A percentile compares a stretch with the other conserved stretches of the same genome.
phyloP scores from a whole-genome alignment of 2,113 vertebrate genomes.

The Ailurus styani region DNA sequence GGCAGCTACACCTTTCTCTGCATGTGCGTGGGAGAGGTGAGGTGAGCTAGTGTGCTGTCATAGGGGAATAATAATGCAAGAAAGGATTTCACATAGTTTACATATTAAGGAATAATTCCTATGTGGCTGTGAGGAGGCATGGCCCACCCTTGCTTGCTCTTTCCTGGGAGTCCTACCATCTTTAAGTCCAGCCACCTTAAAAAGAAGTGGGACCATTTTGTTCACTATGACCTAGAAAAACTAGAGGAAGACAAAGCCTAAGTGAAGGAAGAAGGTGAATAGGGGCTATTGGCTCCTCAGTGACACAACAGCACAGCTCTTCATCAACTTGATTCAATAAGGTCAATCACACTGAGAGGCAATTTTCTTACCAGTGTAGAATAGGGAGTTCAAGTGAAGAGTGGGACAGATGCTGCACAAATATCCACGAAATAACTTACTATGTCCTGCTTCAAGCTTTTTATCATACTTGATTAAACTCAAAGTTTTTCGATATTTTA shows the following conservation, averaged over 20 bases:
- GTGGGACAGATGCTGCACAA: neutral
- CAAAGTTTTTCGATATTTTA: neutral
- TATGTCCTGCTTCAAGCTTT: neutral
- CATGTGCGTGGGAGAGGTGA: no score
- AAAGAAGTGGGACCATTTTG: neutral
- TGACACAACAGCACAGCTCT: neutral
- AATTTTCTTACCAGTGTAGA: neutral
- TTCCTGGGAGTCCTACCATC: neutral
- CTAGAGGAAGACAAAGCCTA: neutral
- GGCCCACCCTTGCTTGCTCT: neutral
- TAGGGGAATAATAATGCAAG: neutral
- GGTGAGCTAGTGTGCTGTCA: neutral
- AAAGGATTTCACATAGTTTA: neutral
- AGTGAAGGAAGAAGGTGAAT: neutral
- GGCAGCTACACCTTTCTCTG: neutral
- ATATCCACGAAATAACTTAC: neutral
- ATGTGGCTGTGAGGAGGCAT: neutral
- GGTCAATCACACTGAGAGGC: neutral
- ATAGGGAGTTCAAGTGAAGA: neutral
- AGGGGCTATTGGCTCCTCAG: rapidly evolving
- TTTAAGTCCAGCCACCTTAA: neutral
- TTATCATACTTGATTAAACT: neutral
- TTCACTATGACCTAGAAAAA: neutral
- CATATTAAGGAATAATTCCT: neutral
- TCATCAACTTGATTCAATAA: neutral